Evolutionary conservation across 1,140 invertebrate species (phyloP).

Genomic region (Protaetia brevitarsis): DNA sequence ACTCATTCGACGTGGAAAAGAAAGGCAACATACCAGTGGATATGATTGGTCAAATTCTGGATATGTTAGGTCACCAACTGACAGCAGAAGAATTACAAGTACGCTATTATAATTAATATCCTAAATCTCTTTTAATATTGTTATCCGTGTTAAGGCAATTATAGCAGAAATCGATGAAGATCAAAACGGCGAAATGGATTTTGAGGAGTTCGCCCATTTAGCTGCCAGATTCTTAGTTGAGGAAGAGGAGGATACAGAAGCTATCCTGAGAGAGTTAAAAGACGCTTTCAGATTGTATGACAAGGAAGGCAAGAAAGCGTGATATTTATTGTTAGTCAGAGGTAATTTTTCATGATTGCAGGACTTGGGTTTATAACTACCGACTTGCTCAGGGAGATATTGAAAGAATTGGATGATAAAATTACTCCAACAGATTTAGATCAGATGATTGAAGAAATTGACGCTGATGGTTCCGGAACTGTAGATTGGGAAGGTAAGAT

Average conservation of each 20-base stretch:
- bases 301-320: constrained; percentile 53
- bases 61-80: constrained; percentile 73
- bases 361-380: constrained; percentile 75
- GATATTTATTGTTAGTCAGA: neutral
- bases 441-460: constrained; percentile 76
- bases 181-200: constrained; percentile 52
- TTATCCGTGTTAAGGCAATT: constrained; percentile 28
- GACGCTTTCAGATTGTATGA: constrained; percentile 79
- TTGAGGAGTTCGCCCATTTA: constrained; percentile 54
- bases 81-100: constrained; percentile 65
- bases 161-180: constrained; percentile 53
- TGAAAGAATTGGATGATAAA: constrained; percentile 73
- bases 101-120: constrained; percentile 61
- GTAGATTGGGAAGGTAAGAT: constrained; percentile 70
- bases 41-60: constrained; percentile 74
- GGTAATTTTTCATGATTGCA: constrained; percentile 34
- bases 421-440: constrained; percentile 67
- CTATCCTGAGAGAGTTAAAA: constrained; percentile 66
- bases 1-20: constrained; percentile 77
- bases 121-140: neutral
- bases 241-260: constrained; percentile 65
- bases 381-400: constrained; percentile 68
- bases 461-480: constrained; percentile 68
- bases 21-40: constrained; percentile 69
- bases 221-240: constrained; percentile 48